Percentiles rank a stretch among this genome's conserved stretches.
These are phyloP conservation scores for Deroplatys truncata DNA, from an alignment of 2,888 invertebrate species.

Conservation along the genomic window DNA sequence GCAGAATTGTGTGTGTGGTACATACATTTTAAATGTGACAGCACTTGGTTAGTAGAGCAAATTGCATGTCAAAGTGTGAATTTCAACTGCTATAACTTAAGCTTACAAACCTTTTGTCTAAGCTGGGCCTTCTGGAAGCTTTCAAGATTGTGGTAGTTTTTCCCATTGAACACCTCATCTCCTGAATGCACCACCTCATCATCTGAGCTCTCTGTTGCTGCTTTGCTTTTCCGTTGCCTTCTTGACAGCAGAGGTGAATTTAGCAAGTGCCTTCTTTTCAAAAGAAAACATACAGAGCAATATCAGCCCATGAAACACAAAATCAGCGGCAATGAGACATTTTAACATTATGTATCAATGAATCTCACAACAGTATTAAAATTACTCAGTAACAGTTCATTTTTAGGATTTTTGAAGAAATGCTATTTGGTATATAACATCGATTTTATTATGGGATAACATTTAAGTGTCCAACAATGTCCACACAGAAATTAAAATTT, in stretches of 20 bases:
- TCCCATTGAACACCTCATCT: slow-evolving; percentile 57
- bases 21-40: too few species aligned
- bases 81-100: background rate
- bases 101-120: slow-evolving; percentile 70
- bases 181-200: slow-evolving; percentile 63
- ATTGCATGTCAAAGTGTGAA: background rate
- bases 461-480: too few species aligned
- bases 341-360: too few species aligned
- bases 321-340: too few species aligned
- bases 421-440: too few species aligned
- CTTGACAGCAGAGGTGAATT: slow-evolving; percentile 81
- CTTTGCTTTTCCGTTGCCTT: slow-evolving; percentile 65
- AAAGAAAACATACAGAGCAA: background rate
- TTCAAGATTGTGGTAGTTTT: slow-evolving; percentile 80
- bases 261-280: slow-evolving; percentile 63
- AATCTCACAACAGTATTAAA: too few species aligned
- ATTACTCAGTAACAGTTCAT: too few species aligned
- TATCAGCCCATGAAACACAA: background rate
- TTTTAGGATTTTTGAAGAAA: too few species aligned
- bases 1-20: too few species aligned
- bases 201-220: slow-evolving; percentile 74
- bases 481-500: too few species aligned
- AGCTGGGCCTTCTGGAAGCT: slow-evolving; percentile 90
- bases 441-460: too few species aligned
- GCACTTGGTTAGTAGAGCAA: too few species aligned